Evolutionary conservation across 2,888 invertebrate species (phyloP).

Genomic region (Gasteruption jaculator): DNA sequence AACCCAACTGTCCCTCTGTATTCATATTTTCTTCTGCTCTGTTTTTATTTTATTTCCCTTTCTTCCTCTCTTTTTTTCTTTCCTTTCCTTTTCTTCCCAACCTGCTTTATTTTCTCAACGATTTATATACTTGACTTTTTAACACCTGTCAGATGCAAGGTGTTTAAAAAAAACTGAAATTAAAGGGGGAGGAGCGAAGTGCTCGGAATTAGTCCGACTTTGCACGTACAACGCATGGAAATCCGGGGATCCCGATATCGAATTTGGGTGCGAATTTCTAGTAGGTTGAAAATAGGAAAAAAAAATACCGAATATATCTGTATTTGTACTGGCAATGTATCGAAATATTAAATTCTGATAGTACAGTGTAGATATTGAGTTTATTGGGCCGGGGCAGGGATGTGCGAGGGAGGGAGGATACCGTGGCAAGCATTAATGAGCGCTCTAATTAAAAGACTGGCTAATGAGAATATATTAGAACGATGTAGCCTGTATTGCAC

Average conservation of each 20-base stretch:
- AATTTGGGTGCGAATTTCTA: no score
- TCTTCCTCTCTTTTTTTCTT: constrained; percentile 6
- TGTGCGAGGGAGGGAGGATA: constrained; percentile 13
- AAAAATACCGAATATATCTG: no score
- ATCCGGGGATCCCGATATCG: no score
- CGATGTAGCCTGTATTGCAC: constrained; percentile 33
- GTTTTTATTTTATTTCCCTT: constrained; percentile 18
- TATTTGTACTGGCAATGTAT: no score
- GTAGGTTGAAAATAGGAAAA: no score
- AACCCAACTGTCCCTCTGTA: constrained; percentile 22
- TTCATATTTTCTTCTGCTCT: constrained; percentile 7
- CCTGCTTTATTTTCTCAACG: constrained; percentile 8
- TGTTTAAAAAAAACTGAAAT: no score
- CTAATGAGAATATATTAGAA: constrained; percentile 47
- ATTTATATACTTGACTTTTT: no score
- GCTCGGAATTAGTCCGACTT: no score
- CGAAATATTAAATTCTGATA: no score
- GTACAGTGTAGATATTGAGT: no score
- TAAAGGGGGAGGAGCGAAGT: constrained; percentile 9
- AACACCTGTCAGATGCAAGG: no score
- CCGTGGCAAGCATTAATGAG: constrained; percentile 41
- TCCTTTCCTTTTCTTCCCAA: not conserved
- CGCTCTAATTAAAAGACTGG: constrained; percentile 44
- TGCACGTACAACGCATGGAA: no score
- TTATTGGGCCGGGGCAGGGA: constrained; percentile 12